These are phyloP conservation scores for Hydrozoanthus gracilis DNA, from an alignment of 92 coral and sea anemone genomes.

Conservation along the genomic window DNA sequence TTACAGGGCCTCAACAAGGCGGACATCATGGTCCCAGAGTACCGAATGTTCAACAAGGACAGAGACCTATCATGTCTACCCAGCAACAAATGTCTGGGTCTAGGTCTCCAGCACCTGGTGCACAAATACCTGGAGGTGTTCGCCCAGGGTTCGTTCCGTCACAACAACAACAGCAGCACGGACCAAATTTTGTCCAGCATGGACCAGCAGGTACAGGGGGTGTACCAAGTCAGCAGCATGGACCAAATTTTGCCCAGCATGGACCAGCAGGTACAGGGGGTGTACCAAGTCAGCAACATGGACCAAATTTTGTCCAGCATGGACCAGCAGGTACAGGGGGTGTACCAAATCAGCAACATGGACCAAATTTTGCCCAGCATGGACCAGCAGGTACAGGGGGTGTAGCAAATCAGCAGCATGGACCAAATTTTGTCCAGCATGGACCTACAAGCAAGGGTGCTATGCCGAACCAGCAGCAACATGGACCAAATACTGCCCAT, in stretches of 20 bases:
- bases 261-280: slow-evolving; percentile 29
- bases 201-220: slow-evolving; percentile 31
- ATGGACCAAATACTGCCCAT: slow-evolving; percentile 50
- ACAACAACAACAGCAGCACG: slow-evolving; percentile 54
- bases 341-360: slow-evolving; percentile 33
- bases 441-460: slow-evolving; percentile 10
- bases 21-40: slow-evolving; percentile 63
- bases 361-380: slow-evolving; percentile 54
- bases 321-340: slow-evolving; percentile 21
- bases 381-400: slow-evolving; percentile 12
- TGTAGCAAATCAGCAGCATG: background rate
- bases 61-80: slow-evolving; percentile 64
- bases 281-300: slow-evolving; percentile 46
- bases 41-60: slow-evolving; percentile 61
- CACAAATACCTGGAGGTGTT: slow-evolving; percentile 59
- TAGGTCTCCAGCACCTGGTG: slow-evolving; percentile 55
- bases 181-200: slow-evolving; percentile 52
- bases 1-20: slow-evolving; percentile 62
- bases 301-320: slow-evolving; percentile 51
- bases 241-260: slow-evolving; percentile 52
- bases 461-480: background rate
- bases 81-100: slow-evolving; percentile 82
- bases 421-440: slow-evolving; percentile 57
- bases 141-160: slow-evolving; percentile 50
- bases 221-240: slow-evolving; percentile 48